Evolutionary conservation across 2,888 invertebrate genomes (phyloP).

Genomic region (Eledone cirrhosa): DNA sequence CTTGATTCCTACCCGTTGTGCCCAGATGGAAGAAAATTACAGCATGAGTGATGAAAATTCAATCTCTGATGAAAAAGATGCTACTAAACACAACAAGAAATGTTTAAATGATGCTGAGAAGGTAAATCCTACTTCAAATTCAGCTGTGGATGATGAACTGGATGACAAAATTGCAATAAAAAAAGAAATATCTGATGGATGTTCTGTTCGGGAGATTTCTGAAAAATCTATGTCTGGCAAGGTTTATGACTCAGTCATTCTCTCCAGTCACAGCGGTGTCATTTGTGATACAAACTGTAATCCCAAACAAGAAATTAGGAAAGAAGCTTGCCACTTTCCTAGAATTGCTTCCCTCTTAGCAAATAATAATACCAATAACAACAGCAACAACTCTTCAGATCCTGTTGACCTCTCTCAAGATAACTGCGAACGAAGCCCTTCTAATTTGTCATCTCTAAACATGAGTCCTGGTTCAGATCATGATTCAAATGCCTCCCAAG

Average conservation of each 20-base stretch:
- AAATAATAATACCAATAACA: slow-evolving; percentile 29
- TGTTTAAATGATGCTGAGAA: not conserved
- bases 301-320: slow-evolving; percentile 29
- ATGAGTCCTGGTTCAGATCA: slow-evolving; percentile 37
- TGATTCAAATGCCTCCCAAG: slow-evolving; percentile 37
- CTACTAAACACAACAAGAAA: not conserved
- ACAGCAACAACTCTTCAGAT: slow-evolving; percentile 21
- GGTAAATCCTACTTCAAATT: slow-evolving; percentile 23
- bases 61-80: slow-evolving; percentile 43
- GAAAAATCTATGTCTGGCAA: slow-evolving; percentile 11
- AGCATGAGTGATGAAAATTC: slow-evolving; percentile 53
- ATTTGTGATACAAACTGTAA: slow-evolving; percentile 30
- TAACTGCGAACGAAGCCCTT: slow-evolving; percentile 28
- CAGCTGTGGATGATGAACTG: slow-evolving; percentile 31
- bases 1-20: slow-evolving; percentile 58
- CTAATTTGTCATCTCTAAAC: slow-evolving; percentile 25
- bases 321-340: slow-evolving; percentile 40
- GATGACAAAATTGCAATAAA: slow-evolving; percentile 29
- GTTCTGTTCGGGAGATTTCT: slow-evolving; percentile 10
- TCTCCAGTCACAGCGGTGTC: slow-evolving; percentile 22
- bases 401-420: slow-evolving; percentile 25
- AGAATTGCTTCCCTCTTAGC: slow-evolving; percentile 46
- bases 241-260: slow-evolving; percentile 5
- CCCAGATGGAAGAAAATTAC: slow-evolving; percentile 50
- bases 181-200: slow-evolving; percentile 10